These are phyloP conservation scores for Hylia prasina DNA, from an alignment of 2,113 vertebrate genomes.

Conservation along the genomic window DNA sequence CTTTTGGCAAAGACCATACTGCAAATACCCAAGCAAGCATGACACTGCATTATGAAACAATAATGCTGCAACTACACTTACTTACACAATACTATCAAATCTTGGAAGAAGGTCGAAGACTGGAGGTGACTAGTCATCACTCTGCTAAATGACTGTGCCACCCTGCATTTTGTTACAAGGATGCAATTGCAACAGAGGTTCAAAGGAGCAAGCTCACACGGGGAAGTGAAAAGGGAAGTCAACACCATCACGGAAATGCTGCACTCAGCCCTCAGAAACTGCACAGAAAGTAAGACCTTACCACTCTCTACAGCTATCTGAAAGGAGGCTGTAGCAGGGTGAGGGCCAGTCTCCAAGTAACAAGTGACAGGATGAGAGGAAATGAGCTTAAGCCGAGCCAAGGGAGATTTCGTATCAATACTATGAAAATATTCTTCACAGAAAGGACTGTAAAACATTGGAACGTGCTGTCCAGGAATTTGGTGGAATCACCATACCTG, in stretches of 20 bases:
- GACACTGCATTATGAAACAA: not conserved
- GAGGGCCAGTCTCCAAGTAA: not conserved
- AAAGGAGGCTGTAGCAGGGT: not conserved
- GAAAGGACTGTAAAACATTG: not conserved
- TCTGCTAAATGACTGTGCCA: fast-evolving
- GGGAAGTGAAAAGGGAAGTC: not conserved
- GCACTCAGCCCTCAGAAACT: not conserved
- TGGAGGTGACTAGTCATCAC: fast-evolving
- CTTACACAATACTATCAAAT: not conserved
- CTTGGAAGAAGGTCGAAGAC: not conserved
- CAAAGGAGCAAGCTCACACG: fast-evolving
- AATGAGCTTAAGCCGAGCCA: not conserved
- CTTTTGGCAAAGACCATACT: not conserved
- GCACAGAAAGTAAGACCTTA: not conserved
- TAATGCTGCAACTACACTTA: not conserved
- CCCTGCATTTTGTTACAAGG: not conserved
- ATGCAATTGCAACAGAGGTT: not conserved
- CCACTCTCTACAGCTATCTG: not conserved
- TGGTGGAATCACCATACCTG: not conserved
- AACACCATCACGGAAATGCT: not conserved
- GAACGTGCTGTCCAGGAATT: not conserved
- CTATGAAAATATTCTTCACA: not conserved
- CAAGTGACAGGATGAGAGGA: not conserved
- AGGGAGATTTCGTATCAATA: not conserved
- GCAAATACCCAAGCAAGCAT: not conserved